Base-by-base conservation (phyloP, 2,113 vertebrate species). In the Alligator mississippiensis region DNA sequence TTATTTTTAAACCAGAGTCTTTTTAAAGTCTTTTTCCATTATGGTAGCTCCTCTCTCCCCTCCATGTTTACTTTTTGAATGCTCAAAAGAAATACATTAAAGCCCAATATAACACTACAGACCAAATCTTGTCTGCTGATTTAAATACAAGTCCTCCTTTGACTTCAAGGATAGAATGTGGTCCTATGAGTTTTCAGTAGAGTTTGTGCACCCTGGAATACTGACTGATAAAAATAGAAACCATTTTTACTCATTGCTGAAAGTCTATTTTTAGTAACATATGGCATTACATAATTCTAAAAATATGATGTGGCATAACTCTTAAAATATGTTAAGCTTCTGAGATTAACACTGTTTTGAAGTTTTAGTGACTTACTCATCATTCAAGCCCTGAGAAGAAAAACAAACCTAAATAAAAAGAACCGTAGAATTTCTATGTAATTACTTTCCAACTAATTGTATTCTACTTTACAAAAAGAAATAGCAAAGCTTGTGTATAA, bases 161-260 rank as follows among this genome's bases (percentile, higher is more conserved):
- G 68, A 94, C 82, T 91, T 90, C 94, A 93, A 96, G 92, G 88
- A 75, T 95, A 93, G 75, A 95, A 96, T 91, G 90, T 93, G 94
- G 95, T 80, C 93, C 90, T 80, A 3, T 72, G 66, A 94, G 72
- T 95, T 95, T 93, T 94, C 92, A 90, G 84, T 84, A 70, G 19
- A 89, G 89, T 81, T 93, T 91, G 88, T 93, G 77, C 90, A 93
- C 75, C 81, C 94, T 88, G 25, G 77, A 97, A 94, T 95, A 96
- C 77, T 91, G 88, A 94, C 75, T 90, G 93, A 94, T 94, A 96
- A 97, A 97, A 97, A 97, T 94, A 94, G 93, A 96, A 96, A 76
- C 63, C 70, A 87, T 89, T 96, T 97, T 96, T 96, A 96, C 95
- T 96, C 95, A 95, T 60, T 87, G 80, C 88, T 95, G 90, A 96